Conservation (phyloP, 2,797 vertebrate species). For the Sarcophilus harrisii region DNA sequence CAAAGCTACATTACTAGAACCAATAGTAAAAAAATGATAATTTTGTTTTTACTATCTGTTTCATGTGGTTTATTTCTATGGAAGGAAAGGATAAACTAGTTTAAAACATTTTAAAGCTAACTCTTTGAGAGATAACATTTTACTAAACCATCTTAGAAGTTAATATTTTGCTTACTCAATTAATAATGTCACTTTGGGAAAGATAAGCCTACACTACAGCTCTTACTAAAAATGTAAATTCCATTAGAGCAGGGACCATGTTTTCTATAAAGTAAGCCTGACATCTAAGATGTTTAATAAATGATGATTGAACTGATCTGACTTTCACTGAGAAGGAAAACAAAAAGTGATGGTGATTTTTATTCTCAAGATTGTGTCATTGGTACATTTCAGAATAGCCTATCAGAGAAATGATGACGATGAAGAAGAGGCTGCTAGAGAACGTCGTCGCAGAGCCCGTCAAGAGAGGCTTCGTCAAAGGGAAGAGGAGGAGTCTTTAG, state of each 20-base stretch:
- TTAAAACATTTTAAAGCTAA: neutral
- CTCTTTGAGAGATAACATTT: neutral
- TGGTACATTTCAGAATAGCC: conserved; percentile 87
- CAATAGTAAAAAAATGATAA: neutral
- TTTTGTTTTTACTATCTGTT: neutral
- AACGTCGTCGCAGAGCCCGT: conserved; percentile 94
- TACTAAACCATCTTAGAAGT: neutral
- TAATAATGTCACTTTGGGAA: neutral
- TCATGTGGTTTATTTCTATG: neutral
- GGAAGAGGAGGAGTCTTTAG: conserved; percentile 88
- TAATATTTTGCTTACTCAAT: neutral
- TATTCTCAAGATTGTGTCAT: conserved; percentile 28
- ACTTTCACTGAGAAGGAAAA: neutral
- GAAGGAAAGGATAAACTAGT: neutral
- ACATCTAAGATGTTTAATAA: neutral
- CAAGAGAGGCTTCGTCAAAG: conserved; percentile 93
- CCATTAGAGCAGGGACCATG: neutral
- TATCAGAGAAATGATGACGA: conserved; percentile 92
- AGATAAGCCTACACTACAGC: neutral
- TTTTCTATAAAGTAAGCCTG: neutral
- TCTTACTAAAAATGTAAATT: neutral
- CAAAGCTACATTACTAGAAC: neutral
- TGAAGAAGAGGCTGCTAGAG: conserved; percentile 96
- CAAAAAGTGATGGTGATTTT: neutral
- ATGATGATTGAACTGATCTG: neutral